Evolutionary conservation across 2,888 invertebrate genomes (phyloP).

Genomic region (Xestia c-nigrum): DNA sequence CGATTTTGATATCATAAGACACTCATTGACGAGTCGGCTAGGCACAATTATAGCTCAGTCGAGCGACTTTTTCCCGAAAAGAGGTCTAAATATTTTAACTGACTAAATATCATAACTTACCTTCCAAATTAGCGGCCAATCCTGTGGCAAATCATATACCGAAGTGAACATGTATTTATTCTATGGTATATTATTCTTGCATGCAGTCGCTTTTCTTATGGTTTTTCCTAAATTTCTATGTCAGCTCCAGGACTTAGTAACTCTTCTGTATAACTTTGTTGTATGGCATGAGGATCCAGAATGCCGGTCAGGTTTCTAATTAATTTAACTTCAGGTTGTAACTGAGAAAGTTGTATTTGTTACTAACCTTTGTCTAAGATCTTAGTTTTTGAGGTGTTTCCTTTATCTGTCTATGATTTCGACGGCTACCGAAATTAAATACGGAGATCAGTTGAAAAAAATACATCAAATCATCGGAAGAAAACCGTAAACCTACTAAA

Average conservation of each 20-base stretch:
- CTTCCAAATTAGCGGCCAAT: background rate
- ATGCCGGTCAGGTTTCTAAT: conserved; percentile 67
- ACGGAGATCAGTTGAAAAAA: background rate
- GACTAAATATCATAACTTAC: no score
- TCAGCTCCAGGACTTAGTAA: background rate
- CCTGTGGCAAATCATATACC: background rate
- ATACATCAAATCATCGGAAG: background rate
- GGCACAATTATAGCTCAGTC: background rate
- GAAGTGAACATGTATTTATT: background rate
- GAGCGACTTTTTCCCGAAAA: background rate
- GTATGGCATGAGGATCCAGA: conserved; percentile 4
- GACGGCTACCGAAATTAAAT: conserved; percentile 10
- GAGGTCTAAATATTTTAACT: background rate
- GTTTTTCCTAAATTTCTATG: background rate
- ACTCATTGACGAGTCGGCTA: background rate
- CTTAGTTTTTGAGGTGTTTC: conserved; percentile 37
- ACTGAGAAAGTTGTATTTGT: conserved; percentile 61
- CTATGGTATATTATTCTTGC: background rate
- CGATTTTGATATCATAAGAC: no score
- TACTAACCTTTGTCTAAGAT: conserved; percentile 54
- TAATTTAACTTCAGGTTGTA: conserved; percentile 65
- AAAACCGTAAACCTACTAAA: no score
- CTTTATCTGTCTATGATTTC: conserved; percentile 21
- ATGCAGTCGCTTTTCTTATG: background rate
- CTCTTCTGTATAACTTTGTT: conserved; percentile 26